Evolutionary conservation across 2,113 vertebrate genomes (phyloP).

Genomic region (Tauraco erythrolophus): DNA sequence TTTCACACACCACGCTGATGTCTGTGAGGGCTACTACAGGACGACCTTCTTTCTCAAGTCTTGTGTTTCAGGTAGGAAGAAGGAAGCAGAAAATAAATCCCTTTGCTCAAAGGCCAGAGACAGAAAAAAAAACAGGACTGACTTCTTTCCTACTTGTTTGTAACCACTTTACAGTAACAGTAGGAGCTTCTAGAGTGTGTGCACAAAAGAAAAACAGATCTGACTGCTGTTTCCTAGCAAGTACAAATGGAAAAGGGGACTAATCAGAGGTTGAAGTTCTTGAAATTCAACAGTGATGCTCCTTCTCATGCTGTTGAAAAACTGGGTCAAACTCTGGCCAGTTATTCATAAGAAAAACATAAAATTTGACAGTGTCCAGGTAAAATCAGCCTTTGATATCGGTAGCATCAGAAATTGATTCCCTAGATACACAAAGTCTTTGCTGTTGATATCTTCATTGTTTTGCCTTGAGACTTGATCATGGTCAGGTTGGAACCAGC

Average conservation of each 20-base stretch:
- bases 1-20: background rate
- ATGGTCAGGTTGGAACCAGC: background rate
- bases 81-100: background rate
- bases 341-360: background rate
- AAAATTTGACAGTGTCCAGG: background rate
- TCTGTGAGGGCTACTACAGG: background rate
- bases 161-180: background rate
- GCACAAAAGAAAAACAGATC: background rate
- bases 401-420: background rate
- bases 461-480: background rate
- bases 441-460: background rate
- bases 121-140: background rate
- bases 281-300: background rate
- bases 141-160: background rate
- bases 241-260: background rate
- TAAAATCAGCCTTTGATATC: background rate
- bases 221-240: background rate
- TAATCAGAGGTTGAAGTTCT: background rate
- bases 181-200: background rate
- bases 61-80: background rate
- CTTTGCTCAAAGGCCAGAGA: background rate
- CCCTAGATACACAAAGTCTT: background rate
- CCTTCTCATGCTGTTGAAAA: background rate
- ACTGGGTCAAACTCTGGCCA: background rate
- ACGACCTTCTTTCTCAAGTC: background rate